phyloP scores from a whole-genome alignment of 2,113 vertebrate species.

The Nibea albiflora region DNA sequence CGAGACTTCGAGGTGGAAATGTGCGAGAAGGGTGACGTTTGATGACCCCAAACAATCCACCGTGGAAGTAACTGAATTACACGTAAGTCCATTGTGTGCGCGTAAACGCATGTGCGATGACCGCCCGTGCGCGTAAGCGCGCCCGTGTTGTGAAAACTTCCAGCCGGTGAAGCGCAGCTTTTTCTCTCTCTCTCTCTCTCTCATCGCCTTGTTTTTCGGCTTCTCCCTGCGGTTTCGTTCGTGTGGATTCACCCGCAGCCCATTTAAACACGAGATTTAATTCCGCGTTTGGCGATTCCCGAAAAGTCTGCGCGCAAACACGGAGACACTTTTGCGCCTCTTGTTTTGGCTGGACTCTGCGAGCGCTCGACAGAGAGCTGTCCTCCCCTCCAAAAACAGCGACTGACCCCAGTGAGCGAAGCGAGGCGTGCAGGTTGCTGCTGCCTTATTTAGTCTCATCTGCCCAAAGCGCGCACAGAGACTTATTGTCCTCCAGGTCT shows the following conservation, averaged over 20 bases:
- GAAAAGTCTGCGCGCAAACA: background rate
- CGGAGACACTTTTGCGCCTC: fast-evolving
- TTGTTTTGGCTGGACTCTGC: background rate
- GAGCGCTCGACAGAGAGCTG: background rate
- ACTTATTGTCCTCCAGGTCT: background rate
- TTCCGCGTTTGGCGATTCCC: background rate
- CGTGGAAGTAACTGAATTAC: background rate
- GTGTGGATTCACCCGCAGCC: background rate
- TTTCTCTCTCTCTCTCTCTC: background rate
- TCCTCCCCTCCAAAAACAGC: conserved; percentile 7
- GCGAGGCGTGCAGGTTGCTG: background rate
- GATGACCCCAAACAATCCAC: background rate
- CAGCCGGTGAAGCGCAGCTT: background rate
- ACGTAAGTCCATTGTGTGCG: background rate
- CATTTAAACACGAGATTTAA: fast-evolving
- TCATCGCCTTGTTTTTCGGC: background rate
- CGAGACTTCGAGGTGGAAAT: too few species aligned
- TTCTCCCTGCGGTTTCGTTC: background rate
- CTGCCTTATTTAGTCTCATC: background rate
- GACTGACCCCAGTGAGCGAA: background rate
- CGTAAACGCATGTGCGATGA: too few species aligned
- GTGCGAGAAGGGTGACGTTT: background rate
- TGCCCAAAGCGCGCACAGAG: background rate
- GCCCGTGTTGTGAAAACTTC: background rate
- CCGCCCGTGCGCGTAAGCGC: background rate